phyloP scores from a whole-genome alignment of 2,888 invertebrate species.

The Ophion obscuratus region DNA sequence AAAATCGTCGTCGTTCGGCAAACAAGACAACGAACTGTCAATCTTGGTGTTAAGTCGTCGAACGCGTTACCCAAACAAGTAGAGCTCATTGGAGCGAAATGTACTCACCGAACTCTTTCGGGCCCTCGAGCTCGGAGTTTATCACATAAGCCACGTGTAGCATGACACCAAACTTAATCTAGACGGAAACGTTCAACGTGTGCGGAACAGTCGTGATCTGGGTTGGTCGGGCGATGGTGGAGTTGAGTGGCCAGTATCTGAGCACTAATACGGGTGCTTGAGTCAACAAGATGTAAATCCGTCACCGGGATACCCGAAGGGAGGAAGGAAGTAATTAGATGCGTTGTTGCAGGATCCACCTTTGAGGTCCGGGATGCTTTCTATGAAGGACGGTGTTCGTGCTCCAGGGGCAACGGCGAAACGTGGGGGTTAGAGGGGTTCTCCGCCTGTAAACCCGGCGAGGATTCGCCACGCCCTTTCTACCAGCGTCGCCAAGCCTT shows the following conservation, averaged over 20 bases:
- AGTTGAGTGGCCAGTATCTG: slow-evolving; percentile 52
- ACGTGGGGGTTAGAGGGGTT: not conserved
- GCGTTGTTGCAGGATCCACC: slow-evolving; percentile 81
- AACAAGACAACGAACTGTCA: too few relatives aligned
- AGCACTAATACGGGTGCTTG: slow-evolving; percentile 76
- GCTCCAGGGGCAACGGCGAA: slow-evolving; percentile 31
- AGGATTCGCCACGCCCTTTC: slow-evolving; percentile 40
- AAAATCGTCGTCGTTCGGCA: too few relatives aligned
- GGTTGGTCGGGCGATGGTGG: slow-evolving; percentile 25
- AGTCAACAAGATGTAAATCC: slow-evolving; percentile 82
- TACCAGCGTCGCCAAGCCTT: slow-evolving; percentile 45
- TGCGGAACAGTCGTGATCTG: slow-evolving; percentile 63
- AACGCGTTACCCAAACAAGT: too few relatives aligned
- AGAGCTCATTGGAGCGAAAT: not conserved
- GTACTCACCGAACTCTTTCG: not conserved
- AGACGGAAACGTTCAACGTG: slow-evolving; percentile 70
- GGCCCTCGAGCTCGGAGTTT: not conserved
- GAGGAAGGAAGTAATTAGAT: slow-evolving; percentile 82
- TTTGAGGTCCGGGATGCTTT: slow-evolving; percentile 78
- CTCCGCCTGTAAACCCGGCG: slow-evolving; percentile 23
- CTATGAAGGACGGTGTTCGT: slow-evolving; percentile 74
- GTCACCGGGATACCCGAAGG: slow-evolving; percentile 75
- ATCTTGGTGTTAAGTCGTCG: too few relatives aligned
- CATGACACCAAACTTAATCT: slow-evolving; percentile 23
- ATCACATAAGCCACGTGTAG: slow-evolving; percentile 25